Evolutionary conservation across 2,113 vertebrate genomes (phyloP), one percentile per base, ranked within the genome.

Genomic region (Atlantisia rogersi): DNA sequence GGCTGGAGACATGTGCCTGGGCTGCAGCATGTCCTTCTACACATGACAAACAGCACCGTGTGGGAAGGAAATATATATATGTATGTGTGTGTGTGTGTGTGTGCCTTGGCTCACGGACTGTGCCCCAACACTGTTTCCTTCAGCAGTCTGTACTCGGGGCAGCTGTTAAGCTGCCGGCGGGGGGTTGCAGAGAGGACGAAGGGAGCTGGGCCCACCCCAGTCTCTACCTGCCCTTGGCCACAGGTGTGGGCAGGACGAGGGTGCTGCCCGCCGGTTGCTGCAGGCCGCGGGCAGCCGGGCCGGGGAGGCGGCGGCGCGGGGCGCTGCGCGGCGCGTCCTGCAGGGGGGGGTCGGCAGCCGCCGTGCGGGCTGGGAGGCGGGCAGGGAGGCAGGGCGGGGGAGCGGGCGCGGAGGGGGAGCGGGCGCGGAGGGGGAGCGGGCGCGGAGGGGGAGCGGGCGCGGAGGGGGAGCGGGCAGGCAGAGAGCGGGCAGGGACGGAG

Each of bases 301-400:
- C 12, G 6, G 24, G 25, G 32, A 14, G 32, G 32, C 35, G 68
- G 46, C 18, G 11, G 29, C 13, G 25, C 21, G 17, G 20, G 40
- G 18, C n/a, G 37, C 48, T 7, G 55, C 48, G 37, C 59, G 2
- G 37, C 20, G 21, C 19, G 28, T 50, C 92, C 96, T 44, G 86
- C 93, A 97, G 97, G 91, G 94, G 97, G 95, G 87, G 82, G 63
- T n/a, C 39, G 67, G 60, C 37, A 32, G 20, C 81, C 78, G 62
- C n/a, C 31, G 25, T 56, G 67, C 37, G 21, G 37, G 9, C 7
- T 3, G 9, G 50, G 10, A 24, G 48, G 53, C 53, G 28, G 53
- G 53, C 28, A 15, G 53, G 53, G 14, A 25, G 52, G 52, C 24
- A 8, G 52, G 14, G 52, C 9, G 26, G 50, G 50, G 22, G 24